These are phyloP conservation scores for Laodelphax striatellus DNA, from an alignment of 1,140 invertebrate species.

Conservation along the genomic window DNA sequence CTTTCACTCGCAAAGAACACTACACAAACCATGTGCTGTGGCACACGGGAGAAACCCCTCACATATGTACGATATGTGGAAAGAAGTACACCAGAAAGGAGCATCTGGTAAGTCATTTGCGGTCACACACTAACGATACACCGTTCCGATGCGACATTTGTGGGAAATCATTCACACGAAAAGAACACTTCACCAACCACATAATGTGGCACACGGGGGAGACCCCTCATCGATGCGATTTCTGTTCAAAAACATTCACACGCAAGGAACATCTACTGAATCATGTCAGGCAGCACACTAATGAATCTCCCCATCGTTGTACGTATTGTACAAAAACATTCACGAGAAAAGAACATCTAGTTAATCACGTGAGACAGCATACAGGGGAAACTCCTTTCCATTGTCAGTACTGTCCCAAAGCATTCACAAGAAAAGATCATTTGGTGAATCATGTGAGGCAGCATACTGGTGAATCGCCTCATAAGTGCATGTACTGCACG, in stretches of 20 bases:
- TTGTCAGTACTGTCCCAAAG: slow-evolving; percentile 48
- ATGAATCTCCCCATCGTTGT: slow-evolving; percentile 16
- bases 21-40: slow-evolving; percentile 51
- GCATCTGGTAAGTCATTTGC: slow-evolving; percentile 62
- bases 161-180: slow-evolving; percentile 30
- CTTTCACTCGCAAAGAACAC: slow-evolving; percentile 51
- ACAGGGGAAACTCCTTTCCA: slow-evolving; percentile 53
- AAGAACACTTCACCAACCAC: slow-evolving; percentile 29
- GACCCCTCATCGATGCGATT: slow-evolving; percentile 66
- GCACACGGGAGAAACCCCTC: slow-evolving; percentile 36
- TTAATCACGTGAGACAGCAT: slow-evolving; percentile 69
- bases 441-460: slow-evolving; percentile 50
- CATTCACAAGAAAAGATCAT: slow-evolving; percentile 50
- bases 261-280: slow-evolving; percentile 68
- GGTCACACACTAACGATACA: slow-evolving; percentile 49
- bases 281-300: slow-evolving; percentile 65
- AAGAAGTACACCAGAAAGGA: slow-evolving; percentile 69
- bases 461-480: slow-evolving; percentile 54
- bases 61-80: slow-evolving; percentile 42
- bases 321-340: slow-evolving; percentile 68
- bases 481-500: slow-evolving; percentile 53
- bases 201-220: slow-evolving; percentile 34
- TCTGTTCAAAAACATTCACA: slow-evolving; percentile 71
- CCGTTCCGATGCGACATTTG: slow-evolving; percentile 71
- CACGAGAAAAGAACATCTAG: slow-evolving; percentile 71